Evolutionary conservation across 2,888 invertebrate species (phyloP), one percentile per base, ranked within the genome.

Genomic region (Eretmocerus hayati): DNA sequence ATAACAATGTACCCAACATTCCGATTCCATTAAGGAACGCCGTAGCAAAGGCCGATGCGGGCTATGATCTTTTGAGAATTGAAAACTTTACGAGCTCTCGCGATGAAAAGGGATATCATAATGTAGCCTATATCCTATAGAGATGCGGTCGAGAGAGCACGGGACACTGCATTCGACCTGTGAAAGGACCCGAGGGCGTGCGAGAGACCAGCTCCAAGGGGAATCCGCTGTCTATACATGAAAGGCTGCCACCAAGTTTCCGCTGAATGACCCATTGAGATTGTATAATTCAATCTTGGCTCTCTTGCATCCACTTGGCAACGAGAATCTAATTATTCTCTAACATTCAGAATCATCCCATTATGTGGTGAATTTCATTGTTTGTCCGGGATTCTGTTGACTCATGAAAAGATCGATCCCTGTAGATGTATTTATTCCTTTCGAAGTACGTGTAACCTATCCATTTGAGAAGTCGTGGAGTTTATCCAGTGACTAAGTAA

Each of bases 31-130:
- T 50, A 50, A 31, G 20, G 42, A n/a, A n/a, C n/a, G n/a, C n/a
- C n/a, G n/a, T n/a, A n/a, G n/a, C n/a, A n/a, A n/a, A n/a, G 2
- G 23, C n/a, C n/a, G 16, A 26, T 5, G 22, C 6, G 23, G 4
- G 18, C 8, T 11, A 15, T 8, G 13, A 21, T 41, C 50, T 45
- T 41, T 50, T 32, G 45, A 41, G 50, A 38, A 50, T 45, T 50
- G 50, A 45, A 50, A 50, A 50, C 50, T 50, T 50, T 46, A 50
- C 50, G 49, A 48, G 44, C 48, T 33, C 30, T 36, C 42, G 19
- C 48, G 48, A 40, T 48, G 48, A 48, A 48, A n/a, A 48, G 43
- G 44, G 44, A 30, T 21, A 48, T 48, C 43, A 48, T 48, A 48
- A 48, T 48, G 37, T 43, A 15, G 33, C 48, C 43, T 48, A 48